A percentile compares a stretch with the other conserved stretches of the same genome.
These are phyloP conservation scores for Cherax destructor DNA, from an alignment of 1,140 invertebrate genomes.

Conservation along the genomic window DNA sequence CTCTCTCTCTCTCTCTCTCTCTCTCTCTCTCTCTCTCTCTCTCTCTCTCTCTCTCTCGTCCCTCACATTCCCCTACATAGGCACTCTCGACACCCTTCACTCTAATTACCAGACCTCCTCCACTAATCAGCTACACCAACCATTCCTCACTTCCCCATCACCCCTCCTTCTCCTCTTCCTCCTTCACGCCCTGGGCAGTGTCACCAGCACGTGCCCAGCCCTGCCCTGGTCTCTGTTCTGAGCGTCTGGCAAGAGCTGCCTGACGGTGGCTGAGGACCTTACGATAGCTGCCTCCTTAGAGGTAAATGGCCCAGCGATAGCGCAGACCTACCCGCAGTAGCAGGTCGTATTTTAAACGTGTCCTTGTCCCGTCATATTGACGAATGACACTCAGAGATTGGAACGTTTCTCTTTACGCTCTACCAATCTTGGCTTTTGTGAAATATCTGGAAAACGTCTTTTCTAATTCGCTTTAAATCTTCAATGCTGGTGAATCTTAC, in stretches of 20 bases:
- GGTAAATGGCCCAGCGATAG: conserved; percentile 12
- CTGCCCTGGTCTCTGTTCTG: neutral
- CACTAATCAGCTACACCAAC: neutral
- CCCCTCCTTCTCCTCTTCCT: neutral
- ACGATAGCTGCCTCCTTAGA: conserved; percentile 17
- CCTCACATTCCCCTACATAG: neutral
- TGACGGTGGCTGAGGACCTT: conserved; percentile 18
- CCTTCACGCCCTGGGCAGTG: neutral
- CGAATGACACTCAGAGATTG: too few species aligned
- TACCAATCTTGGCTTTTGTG: too few species aligned
- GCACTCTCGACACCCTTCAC: neutral
- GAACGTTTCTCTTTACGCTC: too few species aligned
- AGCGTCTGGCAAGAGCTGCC: conserved; percentile 1
- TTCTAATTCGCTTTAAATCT: too few species aligned
- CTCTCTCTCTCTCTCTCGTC: neutral
- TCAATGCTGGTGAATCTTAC: too few species aligned
- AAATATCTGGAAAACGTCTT: too few species aligned
- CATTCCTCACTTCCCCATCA: neutral
- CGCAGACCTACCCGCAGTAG: neutral
- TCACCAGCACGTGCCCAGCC: conserved; percentile 21
- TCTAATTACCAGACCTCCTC: neutral
- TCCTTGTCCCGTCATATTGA: too few species aligned
- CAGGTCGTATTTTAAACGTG: neutral
- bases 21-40: conserved; percentile 2
- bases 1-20: neutral